A percentile compares a stretch with the other conserved stretches of the same genome.
phyloP scores from a whole-genome alignment of 1,140 invertebrate species.

The Gryon sp. region DNA sequence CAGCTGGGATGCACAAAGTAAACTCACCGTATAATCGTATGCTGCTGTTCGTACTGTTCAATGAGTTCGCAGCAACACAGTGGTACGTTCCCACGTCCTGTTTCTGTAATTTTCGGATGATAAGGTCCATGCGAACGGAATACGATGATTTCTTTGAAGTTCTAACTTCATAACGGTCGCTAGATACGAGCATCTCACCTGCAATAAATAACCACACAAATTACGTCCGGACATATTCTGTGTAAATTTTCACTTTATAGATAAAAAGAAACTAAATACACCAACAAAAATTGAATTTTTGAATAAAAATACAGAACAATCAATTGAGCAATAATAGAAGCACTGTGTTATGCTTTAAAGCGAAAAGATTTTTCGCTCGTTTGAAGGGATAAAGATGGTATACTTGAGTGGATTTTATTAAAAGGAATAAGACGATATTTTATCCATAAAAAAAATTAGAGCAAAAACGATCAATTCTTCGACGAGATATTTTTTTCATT shows the following conservation, averaged over 20 bases:
- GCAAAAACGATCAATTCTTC: constrained; percentile 14
- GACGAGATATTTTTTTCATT: not conserved
- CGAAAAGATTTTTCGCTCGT: constrained; percentile 31
- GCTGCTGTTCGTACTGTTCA: constrained; percentile 92
- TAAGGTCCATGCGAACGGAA: constrained; percentile 90
- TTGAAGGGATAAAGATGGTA: constrained; percentile 38
- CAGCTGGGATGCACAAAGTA: constrained; percentile 48
- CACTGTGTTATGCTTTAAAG: constrained; percentile 36
- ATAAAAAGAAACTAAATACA: too few species aligned
- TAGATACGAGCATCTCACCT: constrained; percentile 91
- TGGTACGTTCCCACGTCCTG: constrained; percentile 91
- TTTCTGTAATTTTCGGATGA: constrained; percentile 87
- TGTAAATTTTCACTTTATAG: constrained; percentile 15
- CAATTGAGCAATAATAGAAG: constrained; percentile 36
- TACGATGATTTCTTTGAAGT: constrained; percentile 86
- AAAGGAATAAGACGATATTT: constrained; percentile 50
- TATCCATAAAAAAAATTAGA: constrained; percentile 20
- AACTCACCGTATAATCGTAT: constrained; percentile 93
- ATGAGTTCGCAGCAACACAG: constrained; percentile 94
- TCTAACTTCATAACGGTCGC: constrained; percentile 90
- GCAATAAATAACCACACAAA: constrained; percentile 53
- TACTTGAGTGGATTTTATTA: constrained; percentile 51
- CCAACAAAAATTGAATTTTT: constrained; percentile 39
- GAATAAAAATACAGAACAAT: constrained; percentile 43
- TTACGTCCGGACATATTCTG: constrained; percentile 20